phyloP scores from a whole-genome alignment of 2,113 vertebrate species.

The Globicephala melas region DNA sequence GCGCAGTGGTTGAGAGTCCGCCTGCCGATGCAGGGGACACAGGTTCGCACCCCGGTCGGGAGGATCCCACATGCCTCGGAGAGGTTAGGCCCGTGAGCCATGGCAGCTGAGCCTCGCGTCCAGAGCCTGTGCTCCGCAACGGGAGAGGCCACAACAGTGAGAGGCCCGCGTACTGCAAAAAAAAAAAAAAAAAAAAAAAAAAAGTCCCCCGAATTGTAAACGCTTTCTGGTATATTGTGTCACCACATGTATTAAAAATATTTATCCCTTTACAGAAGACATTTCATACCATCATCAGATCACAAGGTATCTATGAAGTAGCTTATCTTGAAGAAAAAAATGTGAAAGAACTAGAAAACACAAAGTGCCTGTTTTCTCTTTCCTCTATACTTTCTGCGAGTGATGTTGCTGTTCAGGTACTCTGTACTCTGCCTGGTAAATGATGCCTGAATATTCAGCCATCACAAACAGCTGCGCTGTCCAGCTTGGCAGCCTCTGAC shows the following conservation, averaged over 20 bases:
- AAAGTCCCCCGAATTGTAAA: background rate
- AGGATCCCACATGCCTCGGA: no score
- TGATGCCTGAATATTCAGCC: background rate
- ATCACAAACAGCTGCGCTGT: background rate
- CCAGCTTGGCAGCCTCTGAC: background rate
- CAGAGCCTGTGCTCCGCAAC: no score
- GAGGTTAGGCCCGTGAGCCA: no score
- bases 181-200: background rate
- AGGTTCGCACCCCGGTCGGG: no score
- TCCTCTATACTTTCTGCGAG: background rate
- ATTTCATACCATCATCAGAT: background rate
- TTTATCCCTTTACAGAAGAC: background rate
- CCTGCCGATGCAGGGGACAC: no score
- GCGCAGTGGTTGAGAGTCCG: no score
- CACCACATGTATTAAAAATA: background rate
- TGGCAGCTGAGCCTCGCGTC: no score
- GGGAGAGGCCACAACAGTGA: no score
- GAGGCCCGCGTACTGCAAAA: no score
- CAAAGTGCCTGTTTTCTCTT: no score
- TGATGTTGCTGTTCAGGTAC: fast-evolving
- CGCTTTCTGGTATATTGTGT: background rate
- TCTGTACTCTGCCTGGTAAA: background rate
- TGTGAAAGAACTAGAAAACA: background rate
- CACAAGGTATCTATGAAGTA: background rate
- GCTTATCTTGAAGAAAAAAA: background rate